Evolutionary conservation across 1,140 invertebrate genomes (phyloP).

Genomic region (Leptonema lineaticorne): DNA sequence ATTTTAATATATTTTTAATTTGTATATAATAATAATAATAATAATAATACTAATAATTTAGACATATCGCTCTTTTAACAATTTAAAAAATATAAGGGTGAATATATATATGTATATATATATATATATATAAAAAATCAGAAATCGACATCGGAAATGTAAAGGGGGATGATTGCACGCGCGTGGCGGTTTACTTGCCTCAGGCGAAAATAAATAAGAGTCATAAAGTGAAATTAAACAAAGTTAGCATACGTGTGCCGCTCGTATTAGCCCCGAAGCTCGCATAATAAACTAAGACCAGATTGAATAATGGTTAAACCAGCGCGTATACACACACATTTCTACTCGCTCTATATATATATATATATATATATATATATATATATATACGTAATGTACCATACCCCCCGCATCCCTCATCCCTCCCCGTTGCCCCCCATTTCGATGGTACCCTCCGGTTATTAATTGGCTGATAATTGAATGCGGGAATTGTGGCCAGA

Average conservation of each 20-base stretch:
- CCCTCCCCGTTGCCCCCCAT: too few species aligned
- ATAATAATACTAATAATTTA: too few species aligned
- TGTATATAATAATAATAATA: too few species aligned
- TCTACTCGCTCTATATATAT: too few species aligned
- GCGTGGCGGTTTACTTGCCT: background rate
- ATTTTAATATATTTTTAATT: too few species aligned
- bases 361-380: too few species aligned
- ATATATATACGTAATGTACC: too few species aligned
- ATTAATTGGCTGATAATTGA: slow-evolving; percentile 29
- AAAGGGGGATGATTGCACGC: too few species aligned
- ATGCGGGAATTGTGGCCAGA: background rate
- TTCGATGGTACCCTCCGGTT: slow-evolving; percentile 1
- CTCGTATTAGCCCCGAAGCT: background rate
- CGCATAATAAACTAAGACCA: slow-evolving; percentile 19
- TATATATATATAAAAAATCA: background rate
- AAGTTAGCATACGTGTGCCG: slow-evolving; percentile 10
- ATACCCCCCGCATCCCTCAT: too few species aligned
- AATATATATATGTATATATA: background rate
- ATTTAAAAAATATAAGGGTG: background rate
- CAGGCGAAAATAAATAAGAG: slow-evolving; percentile 27
- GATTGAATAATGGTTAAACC: slow-evolving; percentile 25
- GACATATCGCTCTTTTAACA: too few species aligned
- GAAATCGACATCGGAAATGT: background rate
- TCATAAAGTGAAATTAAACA: slow-evolving; percentile 32
- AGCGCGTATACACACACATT: too few species aligned